Percentiles rank a stretch among this genome's conserved stretches.
phyloP scores from a whole-genome alignment of 2,888 invertebrate genomes.

The Smittia aterrima region DNA sequence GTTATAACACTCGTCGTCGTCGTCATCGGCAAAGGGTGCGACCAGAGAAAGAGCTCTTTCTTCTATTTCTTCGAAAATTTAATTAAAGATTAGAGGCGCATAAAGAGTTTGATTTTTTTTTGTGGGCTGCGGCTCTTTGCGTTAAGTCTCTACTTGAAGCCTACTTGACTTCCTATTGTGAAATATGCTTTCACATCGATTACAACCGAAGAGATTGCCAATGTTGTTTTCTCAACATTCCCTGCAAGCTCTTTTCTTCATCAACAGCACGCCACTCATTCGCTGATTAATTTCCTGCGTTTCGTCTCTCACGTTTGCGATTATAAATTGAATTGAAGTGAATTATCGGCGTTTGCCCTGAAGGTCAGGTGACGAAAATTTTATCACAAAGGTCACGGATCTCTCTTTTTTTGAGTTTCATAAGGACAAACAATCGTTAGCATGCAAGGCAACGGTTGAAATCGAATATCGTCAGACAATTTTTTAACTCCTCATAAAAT shows the following conservation, averaged over 20 bases:
- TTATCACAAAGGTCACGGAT: slow-evolving; percentile 3
- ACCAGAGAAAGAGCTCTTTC: slow-evolving; percentile 16
- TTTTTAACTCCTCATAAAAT: not conserved
- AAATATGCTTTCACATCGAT: slow-evolving; percentile 36
- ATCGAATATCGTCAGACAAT: not conserved
- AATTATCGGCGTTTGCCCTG: not conserved
- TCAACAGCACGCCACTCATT: not conserved
- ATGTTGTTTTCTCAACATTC: not conserved
- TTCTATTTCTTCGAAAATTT: slow-evolving; percentile 17
- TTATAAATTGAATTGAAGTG: not conserved
- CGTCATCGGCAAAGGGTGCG: slow-evolving; percentile 15
- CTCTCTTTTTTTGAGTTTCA: slow-evolving; percentile 3
- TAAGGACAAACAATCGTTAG: not conserved
- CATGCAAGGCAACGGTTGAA: not conserved
- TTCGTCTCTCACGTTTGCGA: not conserved
- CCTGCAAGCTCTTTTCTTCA: not conserved
- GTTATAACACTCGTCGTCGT: not conserved
- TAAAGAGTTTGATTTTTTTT: slow-evolving; percentile 8
- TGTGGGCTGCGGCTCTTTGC: slow-evolving; percentile 33
- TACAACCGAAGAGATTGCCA: not conserved
- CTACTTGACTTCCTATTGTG: slow-evolving; percentile 36
- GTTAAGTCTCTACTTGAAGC: slow-evolving; percentile 4
- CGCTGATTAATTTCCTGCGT: slow-evolving; percentile 4
- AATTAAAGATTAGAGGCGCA: slow-evolving; percentile 37
- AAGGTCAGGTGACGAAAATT: not conserved